Evolutionary conservation across 2,797 vertebrate species (phyloP).

Genomic region (Cyprinodon diabolis): DNA sequence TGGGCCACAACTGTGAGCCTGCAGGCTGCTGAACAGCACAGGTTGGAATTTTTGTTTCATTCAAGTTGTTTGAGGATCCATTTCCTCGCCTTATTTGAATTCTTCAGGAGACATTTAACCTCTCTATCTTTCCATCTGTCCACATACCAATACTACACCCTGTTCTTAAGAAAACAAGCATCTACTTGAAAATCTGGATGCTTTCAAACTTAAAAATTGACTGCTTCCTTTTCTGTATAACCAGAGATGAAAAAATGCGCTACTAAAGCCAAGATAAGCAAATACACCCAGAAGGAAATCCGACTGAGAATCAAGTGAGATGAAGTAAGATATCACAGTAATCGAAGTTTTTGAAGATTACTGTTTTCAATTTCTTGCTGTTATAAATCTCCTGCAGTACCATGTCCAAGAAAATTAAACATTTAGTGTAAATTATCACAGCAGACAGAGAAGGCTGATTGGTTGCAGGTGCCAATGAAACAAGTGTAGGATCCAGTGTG

Average conservation of each 20-base stretch:
- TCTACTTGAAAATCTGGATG: conserved; percentile 27
- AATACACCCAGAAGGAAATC: conserved; percentile 34
- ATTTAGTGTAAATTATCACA: conserved; percentile 37
- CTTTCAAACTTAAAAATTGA: conserved; percentile 37
- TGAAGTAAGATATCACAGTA: conserved; percentile 60
- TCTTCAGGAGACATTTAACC: conserved; percentile 19
- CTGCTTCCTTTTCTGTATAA: conserved; percentile 32
- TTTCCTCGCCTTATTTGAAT: conserved; percentile 18
- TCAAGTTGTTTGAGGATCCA: conserved; percentile 40
- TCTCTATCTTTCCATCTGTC: conserved; percentile 1
- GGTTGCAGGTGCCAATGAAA: conserved; percentile 35
- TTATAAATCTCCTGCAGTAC: conserved; percentile 55
- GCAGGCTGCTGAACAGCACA: conserved; percentile 48
- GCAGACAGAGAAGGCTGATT: conserved; percentile 37
- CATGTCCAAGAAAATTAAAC: conserved; percentile 31
- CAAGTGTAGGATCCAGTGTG: conserved; percentile 10
- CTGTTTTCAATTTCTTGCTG: conserved; percentile 25
- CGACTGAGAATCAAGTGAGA: conserved; percentile 66
- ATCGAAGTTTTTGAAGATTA: conserved; percentile 60
- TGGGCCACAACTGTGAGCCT: conserved; percentile 47
- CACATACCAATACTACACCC: background rate
- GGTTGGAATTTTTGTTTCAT: conserved; percentile 34
- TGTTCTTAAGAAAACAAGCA: background rate
- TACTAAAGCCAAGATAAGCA: conserved; percentile 3
- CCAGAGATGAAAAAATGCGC: conserved; percentile 28